Conservation (phyloP, 2,113 vertebrate genomes). For the Crotalus horridus region DNA sequence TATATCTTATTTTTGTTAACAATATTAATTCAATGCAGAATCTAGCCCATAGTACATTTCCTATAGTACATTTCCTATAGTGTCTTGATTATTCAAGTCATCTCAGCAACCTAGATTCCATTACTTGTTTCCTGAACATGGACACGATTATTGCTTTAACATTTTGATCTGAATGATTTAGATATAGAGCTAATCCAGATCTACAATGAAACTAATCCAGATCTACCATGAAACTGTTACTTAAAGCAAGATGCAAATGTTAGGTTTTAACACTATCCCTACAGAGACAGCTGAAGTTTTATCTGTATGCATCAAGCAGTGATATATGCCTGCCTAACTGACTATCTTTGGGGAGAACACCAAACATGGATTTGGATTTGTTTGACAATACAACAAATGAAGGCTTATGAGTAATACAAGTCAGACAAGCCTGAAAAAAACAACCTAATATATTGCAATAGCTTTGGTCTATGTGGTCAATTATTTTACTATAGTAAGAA, state of each 20-base stretch:
- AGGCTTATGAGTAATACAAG: constrained; percentile 44
- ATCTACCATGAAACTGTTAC: constrained; percentile 32
- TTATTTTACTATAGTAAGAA: constrained; percentile 36
- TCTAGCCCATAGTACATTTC: background rate
- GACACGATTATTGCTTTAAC: background rate
- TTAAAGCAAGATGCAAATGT: constrained; percentile 7
- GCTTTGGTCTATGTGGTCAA: constrained; percentile 40
- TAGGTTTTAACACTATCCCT: constrained; percentile 36
- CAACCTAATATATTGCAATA: constrained; percentile 49
- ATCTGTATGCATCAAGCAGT: constrained; percentile 39
- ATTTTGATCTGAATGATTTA: constrained; percentile 26
- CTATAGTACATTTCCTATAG: background rate
- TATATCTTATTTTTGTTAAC: background rate
- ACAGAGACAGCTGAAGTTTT: constrained; percentile 16
- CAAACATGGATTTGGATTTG: constrained; percentile 41
- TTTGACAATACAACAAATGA: constrained; percentile 20
- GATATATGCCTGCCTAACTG: constrained; percentile 42
- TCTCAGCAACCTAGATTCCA: background rate
- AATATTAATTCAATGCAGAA: background rate
- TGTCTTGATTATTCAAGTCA: constrained; percentile 15
- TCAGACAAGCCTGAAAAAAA: constrained; percentile 47
- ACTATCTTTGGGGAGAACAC: constrained; percentile 37
- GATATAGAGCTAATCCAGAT: constrained; percentile 8
- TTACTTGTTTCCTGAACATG: background rate
- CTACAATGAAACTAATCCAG: constrained; percentile 28